Base-by-base conservation (phyloP, 2,113 vertebrate genomes). In the Nestor notabilis region DNA sequence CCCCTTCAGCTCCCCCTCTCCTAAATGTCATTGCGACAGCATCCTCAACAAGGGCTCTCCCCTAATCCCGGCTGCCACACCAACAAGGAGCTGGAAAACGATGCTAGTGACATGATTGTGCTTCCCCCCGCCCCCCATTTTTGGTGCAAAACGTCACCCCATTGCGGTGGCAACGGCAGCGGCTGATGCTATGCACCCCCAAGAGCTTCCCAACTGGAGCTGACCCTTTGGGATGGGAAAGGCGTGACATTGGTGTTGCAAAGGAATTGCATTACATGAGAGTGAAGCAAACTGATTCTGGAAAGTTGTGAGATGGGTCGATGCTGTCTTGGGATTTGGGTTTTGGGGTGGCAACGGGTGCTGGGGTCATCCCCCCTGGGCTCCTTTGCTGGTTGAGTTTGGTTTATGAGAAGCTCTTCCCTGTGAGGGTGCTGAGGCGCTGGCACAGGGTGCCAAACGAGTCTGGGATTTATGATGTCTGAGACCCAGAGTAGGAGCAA, bases 231-330 rank as follows among this genome's bases (percentile, higher is more conserved):
- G 28, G 17, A 7, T 10, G 72, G 44, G 68, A 60, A 29, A 25
- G 13, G 20, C 15, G 18, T 28, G 35, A 35, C 2, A 0, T 0
- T 3, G 50, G 76, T 37, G 10, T 61, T 31, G 64, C 37, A 25
- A 44, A 25, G 9, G 33, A 58, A 33, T 10, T 13, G 28, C 6
- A 25, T 55, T 83, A 8, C 18, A 17, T 1, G 4, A 19, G 23
- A 79, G 8, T 0, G 3, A 27, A 69, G 47, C 11, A 9, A 68
- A 86, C 5, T 0, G 1, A 43, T 23, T 58, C 37, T 7, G 33
- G 63, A 17, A n/a, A 2, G 8, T 19, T 0, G 1, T 31, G 43
- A 25, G 17, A 3, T 0, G 3, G 64, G 33, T 1, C 46, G 46
- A n/a, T 31, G 17, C 31, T 3, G 20, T 64, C 25, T 27, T 24